phyloP scores from a whole-genome alignment of 1,140 invertebrate species.

The Diorhabda sublineata region DNA sequence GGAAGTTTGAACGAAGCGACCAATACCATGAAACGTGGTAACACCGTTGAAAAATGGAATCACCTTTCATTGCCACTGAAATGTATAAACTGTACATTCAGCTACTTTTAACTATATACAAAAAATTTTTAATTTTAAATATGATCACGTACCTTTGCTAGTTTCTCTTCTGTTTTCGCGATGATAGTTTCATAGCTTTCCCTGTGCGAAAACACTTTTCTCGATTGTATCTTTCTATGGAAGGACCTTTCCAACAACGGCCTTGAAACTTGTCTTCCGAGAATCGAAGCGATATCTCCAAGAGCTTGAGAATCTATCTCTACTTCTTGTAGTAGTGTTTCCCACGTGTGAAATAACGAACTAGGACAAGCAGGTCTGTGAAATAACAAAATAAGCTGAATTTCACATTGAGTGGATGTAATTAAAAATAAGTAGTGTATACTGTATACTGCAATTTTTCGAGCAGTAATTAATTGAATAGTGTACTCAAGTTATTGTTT shows the following conservation, averaged over 20 bases:
- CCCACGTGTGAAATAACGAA: conserved; percentile 86
- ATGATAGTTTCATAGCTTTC: conserved; percentile 89
- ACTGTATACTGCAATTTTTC: too few relatives aligned
- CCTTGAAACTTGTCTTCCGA: conserved; percentile 78
- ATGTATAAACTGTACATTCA: too few relatives aligned
- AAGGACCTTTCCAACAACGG: conserved; percentile 86
- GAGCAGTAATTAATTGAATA: too few relatives aligned
- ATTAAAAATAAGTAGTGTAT: too few relatives aligned
- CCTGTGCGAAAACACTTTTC: conserved; percentile 87
- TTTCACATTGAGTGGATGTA: too few relatives aligned
- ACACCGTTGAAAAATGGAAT: too few relatives aligned
- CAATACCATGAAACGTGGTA: too few relatives aligned
- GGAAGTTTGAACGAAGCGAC: too few relatives aligned
- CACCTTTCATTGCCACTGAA: too few relatives aligned
- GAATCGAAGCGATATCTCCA: conserved; percentile 78
- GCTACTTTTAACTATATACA: too few relatives aligned
- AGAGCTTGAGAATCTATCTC: conserved; percentile 89
- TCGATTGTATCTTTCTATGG: conserved; percentile 87
- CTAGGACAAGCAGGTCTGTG: conserved; percentile 73
- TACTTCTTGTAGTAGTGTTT: conserved; percentile 85
- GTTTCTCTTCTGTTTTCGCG: conserved; percentile 82
- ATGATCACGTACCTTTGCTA: conserved; percentile 64
- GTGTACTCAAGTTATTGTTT: too few relatives aligned
- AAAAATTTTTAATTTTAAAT: too few relatives aligned
- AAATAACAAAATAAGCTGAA: conserved; percentile 8